phyloP scores from a whole-genome alignment of 2,113 vertebrate genomes.

The Thalassarche chlororhynchos region DNA sequence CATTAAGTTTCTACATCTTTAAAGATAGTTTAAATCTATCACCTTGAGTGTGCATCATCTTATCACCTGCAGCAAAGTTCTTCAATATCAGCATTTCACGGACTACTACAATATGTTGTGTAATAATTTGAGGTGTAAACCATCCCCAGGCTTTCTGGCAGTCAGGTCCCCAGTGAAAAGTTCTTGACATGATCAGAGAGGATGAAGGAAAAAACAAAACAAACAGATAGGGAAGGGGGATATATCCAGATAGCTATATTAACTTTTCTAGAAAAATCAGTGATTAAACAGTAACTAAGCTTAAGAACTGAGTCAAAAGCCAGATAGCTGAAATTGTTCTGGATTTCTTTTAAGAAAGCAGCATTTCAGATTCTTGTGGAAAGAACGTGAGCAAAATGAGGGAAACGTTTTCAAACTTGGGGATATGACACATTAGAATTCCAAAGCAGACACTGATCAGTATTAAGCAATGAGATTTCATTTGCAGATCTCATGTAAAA shows the following conservation, averaged over 20 bases:
- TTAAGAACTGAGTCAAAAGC: conserved; percentile 8
- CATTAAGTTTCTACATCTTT: background rate
- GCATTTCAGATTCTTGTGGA: background rate
- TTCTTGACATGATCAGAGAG: background rate
- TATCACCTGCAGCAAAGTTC: background rate
- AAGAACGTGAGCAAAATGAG: background rate
- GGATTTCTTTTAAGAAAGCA: background rate
- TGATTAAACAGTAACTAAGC: background rate
- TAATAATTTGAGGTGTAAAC: background rate
- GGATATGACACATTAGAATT: conserved; percentile 59
- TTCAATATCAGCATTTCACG: background rate
- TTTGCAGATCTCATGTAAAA: conserved; percentile 76
- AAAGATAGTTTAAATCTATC: background rate
- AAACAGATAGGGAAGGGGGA: background rate
- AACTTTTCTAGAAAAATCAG: background rate
- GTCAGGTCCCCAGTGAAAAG: background rate
- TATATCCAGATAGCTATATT: background rate
- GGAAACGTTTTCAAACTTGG: background rate
- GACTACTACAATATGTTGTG: background rate
- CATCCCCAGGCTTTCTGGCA: background rate
- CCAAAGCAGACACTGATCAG: conserved; percentile 53
- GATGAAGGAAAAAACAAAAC: background rate
- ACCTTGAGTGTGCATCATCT: background rate
- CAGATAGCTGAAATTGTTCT: background rate
- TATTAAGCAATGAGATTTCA: conserved; percentile 67